These are phyloP conservation scores for Meloidogyne hapla DNA, from an alignment of 1,140 invertebrate genomes.

Conservation along the genomic window DNA sequence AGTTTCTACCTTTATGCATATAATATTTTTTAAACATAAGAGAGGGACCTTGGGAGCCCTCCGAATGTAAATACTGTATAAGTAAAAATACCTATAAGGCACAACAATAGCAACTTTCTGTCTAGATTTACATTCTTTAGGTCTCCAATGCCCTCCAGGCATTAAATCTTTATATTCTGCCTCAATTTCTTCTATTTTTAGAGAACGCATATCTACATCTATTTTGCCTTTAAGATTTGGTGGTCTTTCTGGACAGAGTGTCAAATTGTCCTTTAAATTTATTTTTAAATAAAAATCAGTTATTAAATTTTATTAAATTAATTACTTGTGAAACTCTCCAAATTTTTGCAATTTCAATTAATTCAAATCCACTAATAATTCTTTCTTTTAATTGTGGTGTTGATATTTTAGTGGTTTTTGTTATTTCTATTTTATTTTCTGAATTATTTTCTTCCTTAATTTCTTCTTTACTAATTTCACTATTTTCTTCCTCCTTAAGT, in stretches of 20 bases:
- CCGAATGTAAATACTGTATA: too few relatives aligned
- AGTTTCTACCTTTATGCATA: too few relatives aligned
- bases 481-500: too few relatives aligned
- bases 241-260: constrained; percentile 12
- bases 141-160: constrained; percentile 14
- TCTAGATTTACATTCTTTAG: constrained; percentile 1
- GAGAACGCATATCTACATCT: constrained; percentile 12
- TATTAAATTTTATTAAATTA: too few relatives aligned
- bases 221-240: constrained; percentile 10
- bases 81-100: constrained; percentile 61
- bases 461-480: background rate
- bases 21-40: too few relatives aligned
- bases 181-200: constrained; percentile 8
- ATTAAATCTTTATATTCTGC: constrained; percentile 36
- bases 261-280: background rate
- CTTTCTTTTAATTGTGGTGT: background rate
- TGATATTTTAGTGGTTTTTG: background rate
- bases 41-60: too few relatives aligned
- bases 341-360: background rate
- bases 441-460: background rate
- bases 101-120: constrained; percentile 11
- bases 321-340: background rate
- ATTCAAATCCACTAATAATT: too few relatives aligned
- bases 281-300: too few relatives aligned
- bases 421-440: background rate